Evolutionary conservation across 2,797 vertebrate species (phyloP).

Genomic region (Tolypeutes matacus): DNA sequence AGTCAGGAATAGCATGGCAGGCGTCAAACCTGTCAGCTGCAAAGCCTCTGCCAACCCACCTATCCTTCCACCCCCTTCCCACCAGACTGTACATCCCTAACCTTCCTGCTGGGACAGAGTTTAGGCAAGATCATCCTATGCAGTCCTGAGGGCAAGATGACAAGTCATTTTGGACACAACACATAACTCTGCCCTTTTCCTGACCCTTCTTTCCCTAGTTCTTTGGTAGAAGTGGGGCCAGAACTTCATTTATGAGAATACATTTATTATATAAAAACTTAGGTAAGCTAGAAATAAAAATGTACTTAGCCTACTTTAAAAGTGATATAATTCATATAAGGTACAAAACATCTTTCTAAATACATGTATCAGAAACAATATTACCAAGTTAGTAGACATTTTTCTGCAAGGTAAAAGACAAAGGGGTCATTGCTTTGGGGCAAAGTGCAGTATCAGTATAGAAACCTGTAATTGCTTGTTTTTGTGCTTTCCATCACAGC

Average conservation of each 20-base stretch:
- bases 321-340: neutral
- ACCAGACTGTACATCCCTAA: neutral
- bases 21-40: neutral
- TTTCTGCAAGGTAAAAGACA: neutral
- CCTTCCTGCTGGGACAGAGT: neutral
- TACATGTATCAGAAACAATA: neutral
- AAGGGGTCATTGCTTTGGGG: no score
- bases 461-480: neutral
- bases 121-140: neutral
- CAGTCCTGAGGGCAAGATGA: neutral
- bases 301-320: neutral
- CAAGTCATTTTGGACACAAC: fast-evolving
- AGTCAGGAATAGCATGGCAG: neutral
- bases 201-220: no score
- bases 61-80: neutral
- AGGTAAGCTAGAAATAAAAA: neutral
- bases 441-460: fast-evolving
- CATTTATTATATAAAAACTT: neutral
- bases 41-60: neutral
- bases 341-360: neutral
- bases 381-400: neutral
- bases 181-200: neutral
- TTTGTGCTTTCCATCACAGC: neutral
- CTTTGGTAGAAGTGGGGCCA: neutral
- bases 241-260: neutral